These are phyloP conservation scores for Uria aalge DNA, from an alignment of 2,113 vertebrate genomes.

Conservation along the genomic window DNA sequence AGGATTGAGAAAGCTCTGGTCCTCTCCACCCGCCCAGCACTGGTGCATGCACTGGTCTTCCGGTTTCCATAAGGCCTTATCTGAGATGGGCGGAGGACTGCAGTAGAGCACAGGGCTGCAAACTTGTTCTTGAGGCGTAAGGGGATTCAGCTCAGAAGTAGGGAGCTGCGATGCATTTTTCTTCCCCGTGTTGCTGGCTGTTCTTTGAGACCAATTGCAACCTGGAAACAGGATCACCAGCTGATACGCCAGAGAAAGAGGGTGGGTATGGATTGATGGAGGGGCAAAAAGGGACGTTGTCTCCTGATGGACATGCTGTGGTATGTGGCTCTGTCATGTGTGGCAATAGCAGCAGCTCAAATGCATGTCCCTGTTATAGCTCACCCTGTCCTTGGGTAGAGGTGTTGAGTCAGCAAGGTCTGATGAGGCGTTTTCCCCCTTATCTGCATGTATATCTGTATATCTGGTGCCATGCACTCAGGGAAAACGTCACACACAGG, in stretches of 20 bases:
- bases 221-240: neutral
- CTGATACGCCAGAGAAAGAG: neutral
- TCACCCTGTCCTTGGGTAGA: neutral
- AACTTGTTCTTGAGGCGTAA: neutral
- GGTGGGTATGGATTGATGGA: neutral
- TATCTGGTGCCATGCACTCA: accelerated
- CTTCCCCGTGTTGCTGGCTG: neutral
- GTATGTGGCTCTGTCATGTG: no score
- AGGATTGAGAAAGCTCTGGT: neutral
- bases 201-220: neutral
- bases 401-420: neutral
- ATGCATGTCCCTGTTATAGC: no score
- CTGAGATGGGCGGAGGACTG: no score
- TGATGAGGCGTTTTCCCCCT: no score
- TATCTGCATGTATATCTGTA: neutral
- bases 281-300: no score
- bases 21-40: neutral
- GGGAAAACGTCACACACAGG: accelerated
- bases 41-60: neutral
- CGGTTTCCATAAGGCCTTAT: neutral
- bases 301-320: neutral
- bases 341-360: neutral
- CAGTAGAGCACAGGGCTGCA: neutral
- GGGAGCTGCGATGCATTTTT: neutral
- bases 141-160: neutral